Evolutionary conservation across 2,113 vertebrate genomes (phyloP), one percentile per base, ranked within the genome.

Genomic region (Podarcis raffonei): DNA sequence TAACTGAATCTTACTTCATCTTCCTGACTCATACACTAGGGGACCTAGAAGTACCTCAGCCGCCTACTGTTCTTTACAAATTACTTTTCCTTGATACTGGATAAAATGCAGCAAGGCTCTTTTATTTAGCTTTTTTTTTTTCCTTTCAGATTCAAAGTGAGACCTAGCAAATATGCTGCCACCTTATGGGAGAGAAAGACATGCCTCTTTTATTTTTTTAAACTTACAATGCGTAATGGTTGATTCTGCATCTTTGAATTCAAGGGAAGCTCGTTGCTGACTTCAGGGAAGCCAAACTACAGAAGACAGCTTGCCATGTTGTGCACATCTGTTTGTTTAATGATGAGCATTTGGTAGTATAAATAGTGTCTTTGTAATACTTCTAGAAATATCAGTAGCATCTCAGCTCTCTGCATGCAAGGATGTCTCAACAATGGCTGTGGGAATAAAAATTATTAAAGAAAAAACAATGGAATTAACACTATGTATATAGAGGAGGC

Each of bases 171-270:
- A 25, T 86, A 7, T 81, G 7, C 27, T 57, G 42, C 35, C 75
- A 83, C 35, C 88, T 65, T 77, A 86, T 85, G 90, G 68, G n/a
- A 35, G 82, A 81, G 1, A 89, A 89, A 4, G 42, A n/a, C 22
- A 86, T n/a, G 1, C 2, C 90, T 87, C 66, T 78, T 87, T 87
- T 12, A 11, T 25, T 37, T 59, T 48, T 72, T 69, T 25, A 11
- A 72, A 22, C 15, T 16, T 53, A 18, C 20, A 85, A 66, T 1
- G 7, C 78, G 9, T 48, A 35, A 32, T 66, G 12, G 48, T 35
- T 86, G 81, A 83, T 69, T 37, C 27, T 84, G 35, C 4, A 15
- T 5, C 25, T 5, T 27, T 89, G 39, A 89, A 13, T 76, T 59
- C 32, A 83, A 87, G 83, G 1, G 27, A 80, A 9, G 69, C 81